Percentiles rank a stretch among this genome's conserved stretches.
Conservation (phyloP, 2,113 vertebrate species). For the Vimba vimba region DNA sequence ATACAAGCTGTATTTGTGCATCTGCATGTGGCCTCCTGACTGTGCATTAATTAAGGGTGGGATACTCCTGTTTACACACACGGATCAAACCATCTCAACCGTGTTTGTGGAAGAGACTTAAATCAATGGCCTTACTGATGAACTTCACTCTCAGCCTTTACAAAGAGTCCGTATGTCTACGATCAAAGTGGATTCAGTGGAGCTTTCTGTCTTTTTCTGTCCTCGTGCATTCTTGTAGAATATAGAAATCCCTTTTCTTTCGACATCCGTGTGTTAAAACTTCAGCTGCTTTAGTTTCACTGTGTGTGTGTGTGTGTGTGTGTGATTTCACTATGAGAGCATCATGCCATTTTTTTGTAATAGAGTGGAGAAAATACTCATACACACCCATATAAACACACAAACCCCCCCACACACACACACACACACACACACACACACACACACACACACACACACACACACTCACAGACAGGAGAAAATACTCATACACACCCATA, state of each 20-base stretch:
- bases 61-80: slow-evolving; percentile 14
- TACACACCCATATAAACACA: background rate
- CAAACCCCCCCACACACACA: background rate
- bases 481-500: too few relatives aligned
- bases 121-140: slow-evolving; percentile 23
- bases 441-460: too few relatives aligned
- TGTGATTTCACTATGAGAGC: background rate
- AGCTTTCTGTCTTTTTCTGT: background rate
- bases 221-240: background rate
- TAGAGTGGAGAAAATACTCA: background rate
- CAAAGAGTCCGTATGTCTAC: slow-evolving; percentile 9
- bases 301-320: background rate
- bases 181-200: background rate
- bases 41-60: slow-evolving; percentile 28
- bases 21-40: slow-evolving; percentile 8
- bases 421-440: background rate
- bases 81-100: slow-evolving; percentile 50
- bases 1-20: background rate
- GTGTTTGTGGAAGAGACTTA: slow-evolving; percentile 34
- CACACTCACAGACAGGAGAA: background rate
- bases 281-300: background rate
- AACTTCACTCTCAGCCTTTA: slow-evolving; percentile 31
- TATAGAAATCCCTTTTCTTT: background rate
- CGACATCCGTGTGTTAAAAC: background rate
- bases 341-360: background rate